Evolutionary conservation across 1,140 invertebrate species (phyloP).

Genomic region (Brachionus sp.): DNA sequence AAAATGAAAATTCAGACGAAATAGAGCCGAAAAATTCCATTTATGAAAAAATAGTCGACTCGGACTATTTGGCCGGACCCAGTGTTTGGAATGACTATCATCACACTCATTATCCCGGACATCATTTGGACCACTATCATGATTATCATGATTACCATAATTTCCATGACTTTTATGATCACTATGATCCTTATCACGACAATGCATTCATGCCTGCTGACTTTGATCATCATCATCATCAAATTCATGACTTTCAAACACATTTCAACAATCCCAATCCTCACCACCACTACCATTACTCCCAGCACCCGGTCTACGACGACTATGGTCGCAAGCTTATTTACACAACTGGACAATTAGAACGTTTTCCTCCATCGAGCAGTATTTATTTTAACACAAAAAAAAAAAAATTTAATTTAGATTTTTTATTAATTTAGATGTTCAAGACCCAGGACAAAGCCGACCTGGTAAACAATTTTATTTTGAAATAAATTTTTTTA

Average conservation of each 20-base stretch:
- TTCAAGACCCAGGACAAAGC: neutral
- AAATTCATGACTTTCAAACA: neutral
- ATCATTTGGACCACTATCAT: neutral
- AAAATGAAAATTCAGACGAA: neutral
- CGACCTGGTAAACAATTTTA: neutral
- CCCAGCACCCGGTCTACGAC: neutral
- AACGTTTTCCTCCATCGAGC: neutral
- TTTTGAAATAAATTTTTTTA: neutral
- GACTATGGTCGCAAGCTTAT: neutral
- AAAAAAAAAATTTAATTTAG: neutral
- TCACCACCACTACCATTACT: constrained; percentile 25
- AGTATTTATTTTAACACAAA: neutral
- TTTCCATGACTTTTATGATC: neutral
- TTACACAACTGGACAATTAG: constrained; percentile 23
- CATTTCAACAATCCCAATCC: constrained; percentile 17
- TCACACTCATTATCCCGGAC: neutral
- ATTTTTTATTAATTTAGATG: neutral
- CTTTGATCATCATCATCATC: neutral
- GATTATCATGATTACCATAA: too few relatives aligned
- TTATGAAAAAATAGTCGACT: constrained; percentile 23
- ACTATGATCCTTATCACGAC: neutral
- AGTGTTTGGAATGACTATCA: neutral
- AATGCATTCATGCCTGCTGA: neutral
- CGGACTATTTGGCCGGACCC: neutral
- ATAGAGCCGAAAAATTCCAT: neutral